A percentile compares a stretch with the other conserved stretches of the same genome.
Evolutionary conservation across 2,797 vertebrate species (phyloP).

Genomic region (Cyclura pinguis): DNA sequence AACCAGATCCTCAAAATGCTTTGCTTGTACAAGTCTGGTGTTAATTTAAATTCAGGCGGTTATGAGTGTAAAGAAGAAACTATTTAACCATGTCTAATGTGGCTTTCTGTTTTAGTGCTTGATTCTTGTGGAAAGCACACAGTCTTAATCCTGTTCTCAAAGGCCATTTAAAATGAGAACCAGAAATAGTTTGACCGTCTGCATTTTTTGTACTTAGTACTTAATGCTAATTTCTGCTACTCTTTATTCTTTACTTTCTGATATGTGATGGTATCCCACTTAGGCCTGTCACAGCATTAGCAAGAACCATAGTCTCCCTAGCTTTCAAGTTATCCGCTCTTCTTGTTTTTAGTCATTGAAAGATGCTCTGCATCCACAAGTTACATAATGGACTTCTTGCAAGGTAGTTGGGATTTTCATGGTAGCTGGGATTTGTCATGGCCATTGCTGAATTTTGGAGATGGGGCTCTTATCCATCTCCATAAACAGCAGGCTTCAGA

Average conservation of each 20-base stretch:
- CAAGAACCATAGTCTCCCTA: not conserved
- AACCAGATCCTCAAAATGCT: conserved; percentile 45
- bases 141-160: conserved; percentile 36
- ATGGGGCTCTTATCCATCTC: not conserved
- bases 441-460: not conserved
- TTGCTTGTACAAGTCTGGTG: conserved; percentile 36
- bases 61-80: not conserved
- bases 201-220: conserved; percentile 10
- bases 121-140: conserved; percentile 34
- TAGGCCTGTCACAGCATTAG: not conserved
- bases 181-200: conserved; percentile 27
- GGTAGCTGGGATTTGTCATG: not conserved
- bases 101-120: conserved; percentile 28
- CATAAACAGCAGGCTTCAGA: not conserved
- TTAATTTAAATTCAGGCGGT: conserved; percentile 48
- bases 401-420: no score
- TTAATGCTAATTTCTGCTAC: conserved; percentile 31
- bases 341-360: not conserved
- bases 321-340: not conserved
- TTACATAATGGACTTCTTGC: not conserved
- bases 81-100: conserved; percentile 6
- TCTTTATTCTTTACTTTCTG: not conserved
- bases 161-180: conserved; percentile 20
- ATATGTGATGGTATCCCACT: not conserved
- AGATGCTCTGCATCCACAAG: not conserved